phyloP scores from a whole-genome alignment of 2,888 invertebrate species.

The Isoperla grammatica region DNA sequence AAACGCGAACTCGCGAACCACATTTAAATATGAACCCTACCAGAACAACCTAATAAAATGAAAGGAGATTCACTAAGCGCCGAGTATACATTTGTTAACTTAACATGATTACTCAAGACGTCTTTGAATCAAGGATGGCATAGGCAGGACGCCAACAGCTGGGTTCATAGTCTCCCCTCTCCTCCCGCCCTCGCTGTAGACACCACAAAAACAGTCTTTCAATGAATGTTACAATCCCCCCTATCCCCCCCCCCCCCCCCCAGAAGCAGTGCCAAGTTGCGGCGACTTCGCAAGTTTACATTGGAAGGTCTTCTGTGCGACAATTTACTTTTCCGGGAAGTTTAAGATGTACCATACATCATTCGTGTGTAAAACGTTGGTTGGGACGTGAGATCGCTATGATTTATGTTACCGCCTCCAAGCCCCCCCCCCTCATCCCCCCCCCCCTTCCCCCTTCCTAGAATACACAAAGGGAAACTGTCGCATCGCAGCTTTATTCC shows the following conservation, averaged over 20 bases:
- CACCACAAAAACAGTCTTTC: slow-evolving; percentile 10
- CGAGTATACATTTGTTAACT: too few relatives aligned
- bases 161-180: slow-evolving; percentile 4
- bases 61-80: too few relatives aligned
- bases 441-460: neutral
- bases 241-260: neutral
- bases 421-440: neutral
- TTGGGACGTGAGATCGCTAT: slow-evolving; percentile 11
- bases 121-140: neutral
- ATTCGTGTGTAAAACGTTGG: slow-evolving; percentile 19
- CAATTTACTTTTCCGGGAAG: slow-evolving; percentile 12
- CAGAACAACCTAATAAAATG: too few relatives aligned
- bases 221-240: slow-evolving; percentile 12
- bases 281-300: slow-evolving; percentile 8
- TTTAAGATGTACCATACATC: slow-evolving; percentile 17
- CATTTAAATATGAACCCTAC: too few relatives aligned
- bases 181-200: neutral
- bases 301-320: slow-evolving; percentile 7
- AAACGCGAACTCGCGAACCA: too few relatives aligned
- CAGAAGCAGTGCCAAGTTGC: slow-evolving; percentile 7
- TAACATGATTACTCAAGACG: too few relatives aligned
- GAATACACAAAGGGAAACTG: neutral
- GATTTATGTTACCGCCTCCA: neutral
- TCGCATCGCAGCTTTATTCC: neutral
- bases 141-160: slow-evolving; percentile 8